phyloP scores from a whole-genome alignment of 2,113 vertebrate species.

The Pogona vitticeps region DNA sequence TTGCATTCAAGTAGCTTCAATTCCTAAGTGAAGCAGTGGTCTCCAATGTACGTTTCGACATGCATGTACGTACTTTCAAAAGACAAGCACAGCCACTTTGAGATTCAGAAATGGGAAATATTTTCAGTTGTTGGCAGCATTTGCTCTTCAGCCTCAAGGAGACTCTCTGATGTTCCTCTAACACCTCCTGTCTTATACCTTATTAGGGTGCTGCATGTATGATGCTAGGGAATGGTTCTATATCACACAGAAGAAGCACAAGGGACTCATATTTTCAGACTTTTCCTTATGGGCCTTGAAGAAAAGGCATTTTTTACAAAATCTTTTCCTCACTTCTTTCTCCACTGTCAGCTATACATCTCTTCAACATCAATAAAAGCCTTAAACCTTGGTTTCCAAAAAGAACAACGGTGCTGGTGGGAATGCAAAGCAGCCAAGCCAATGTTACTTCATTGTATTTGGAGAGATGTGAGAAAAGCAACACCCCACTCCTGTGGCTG shows the following conservation, averaged over 20 bases:
- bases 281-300: background rate
- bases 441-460: background rate
- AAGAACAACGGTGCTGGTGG: background rate
- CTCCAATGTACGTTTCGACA: constrained; percentile 29
- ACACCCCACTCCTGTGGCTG: no score
- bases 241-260: constrained; percentile 22
- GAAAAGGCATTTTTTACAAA: background rate
- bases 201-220: background rate
- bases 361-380: constrained; percentile 13
- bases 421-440: background rate
- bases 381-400: background rate
- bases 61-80: background rate
- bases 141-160: constrained; percentile 60
- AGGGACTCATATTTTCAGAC: constrained; percentile 3
- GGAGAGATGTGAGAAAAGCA: background rate
- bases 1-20: constrained; percentile 60
- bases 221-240: constrained; percentile 26
- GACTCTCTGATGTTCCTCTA: constrained; percentile 44
- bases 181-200: constrained; percentile 41
- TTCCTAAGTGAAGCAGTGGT: constrained; percentile 53
- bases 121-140: constrained; percentile 64
- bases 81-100: constrained; percentile 13
- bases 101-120: constrained; percentile 44
- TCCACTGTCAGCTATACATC: background rate
- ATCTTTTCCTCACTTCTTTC: background rate